Percentiles rank a stretch among this genome's conserved stretches.
phyloP scores from a whole-genome alignment of 2,888 invertebrate genomes.

The Sphinx pinastri region DNA sequence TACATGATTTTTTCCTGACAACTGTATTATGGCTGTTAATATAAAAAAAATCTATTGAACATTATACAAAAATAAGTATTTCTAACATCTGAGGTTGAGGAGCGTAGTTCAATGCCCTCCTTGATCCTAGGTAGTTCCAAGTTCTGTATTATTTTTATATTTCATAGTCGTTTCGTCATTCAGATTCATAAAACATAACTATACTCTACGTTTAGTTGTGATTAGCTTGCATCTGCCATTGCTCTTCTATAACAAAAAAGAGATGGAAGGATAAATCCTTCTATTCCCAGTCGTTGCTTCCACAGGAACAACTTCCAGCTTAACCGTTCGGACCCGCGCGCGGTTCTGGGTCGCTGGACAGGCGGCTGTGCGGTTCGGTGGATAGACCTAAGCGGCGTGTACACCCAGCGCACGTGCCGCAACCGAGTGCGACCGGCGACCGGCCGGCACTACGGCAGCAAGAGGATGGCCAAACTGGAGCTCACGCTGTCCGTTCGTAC shows the following conservation, averaged over 20 bases:
- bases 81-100: too few relatives aligned
- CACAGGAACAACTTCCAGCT: conserved; percentile 46
- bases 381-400: conserved; percentile 63
- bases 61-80: too few relatives aligned
- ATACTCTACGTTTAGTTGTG: too few relatives aligned
- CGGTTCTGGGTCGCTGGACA: conserved; percentile 65
- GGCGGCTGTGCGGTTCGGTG: conserved; percentile 71
- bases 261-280: neutral
- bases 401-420: conserved; percentile 69
- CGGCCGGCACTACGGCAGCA: conserved; percentile 65
- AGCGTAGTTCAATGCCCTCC: too few relatives aligned
- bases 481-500: conserved; percentile 40
- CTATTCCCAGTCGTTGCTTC: neutral
- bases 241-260: too few relatives aligned
- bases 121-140: too few relatives aligned
- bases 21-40: too few relatives aligned
- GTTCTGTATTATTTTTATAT: too few relatives aligned
- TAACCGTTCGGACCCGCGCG: conserved; percentile 47
- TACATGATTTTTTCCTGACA: neutral
- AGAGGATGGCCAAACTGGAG: conserved; percentile 65
- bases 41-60: too few relatives aligned
- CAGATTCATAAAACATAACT: too few relatives aligned
- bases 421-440: conserved; percentile 50
- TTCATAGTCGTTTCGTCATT: too few relatives aligned
- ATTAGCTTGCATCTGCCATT: too few relatives aligned